Evolutionary conservation across 2,113 vertebrate species (phyloP), one percentile per base, ranked within the genome.

Genomic region (Strix uralensis): DNA sequence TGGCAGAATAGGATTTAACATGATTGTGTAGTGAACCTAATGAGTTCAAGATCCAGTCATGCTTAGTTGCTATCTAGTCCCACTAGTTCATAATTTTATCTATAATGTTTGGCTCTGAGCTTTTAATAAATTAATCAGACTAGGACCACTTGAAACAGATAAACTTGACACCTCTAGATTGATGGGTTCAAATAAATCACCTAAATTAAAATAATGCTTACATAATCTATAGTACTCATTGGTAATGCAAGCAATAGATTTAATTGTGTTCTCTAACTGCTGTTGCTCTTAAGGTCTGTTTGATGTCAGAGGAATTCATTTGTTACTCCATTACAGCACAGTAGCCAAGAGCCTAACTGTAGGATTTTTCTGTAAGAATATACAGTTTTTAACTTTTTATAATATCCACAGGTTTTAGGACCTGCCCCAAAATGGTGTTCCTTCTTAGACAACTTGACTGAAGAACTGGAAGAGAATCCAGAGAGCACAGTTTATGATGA

Each of bases 381-480:
- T 17, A 3, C 3, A 23, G 19, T 54, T 8, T 46, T 66, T 29
- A 46, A 95, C 49, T 55, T 88, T 66, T 17, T 30, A 1, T 40
- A 58, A 59, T 79, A 13, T 75, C 25, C 13, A 46, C 93, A 99
- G 99, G 99, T 99, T 85, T 96, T 99, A 74, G 99, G 99, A 29
- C 99, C 99, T 44, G 99, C 99, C 20, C 99, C 99, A 20, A 98
- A 98, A 14, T 99, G 99, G 99, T 99, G 99, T 85, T 99, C 99
- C 21, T 99, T 99, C 98, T 97, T 99, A 38, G 99, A 99, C 97
- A 99, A 98, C 97, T 96, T 99, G 95, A 99, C 99, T 1, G 99
- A 99, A 87, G 99, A 99, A 71, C 96, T 99, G 75, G 99, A 99
- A 96, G 99, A 99, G 97, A 99, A 99, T 86, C 99, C 99, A 7